A percentile compares a stretch with the other conserved stretches of the same genome.
phyloP scores from a whole-genome alignment of 2,797 vertebrate species.

The Coregonus ussuriensis region DNA sequence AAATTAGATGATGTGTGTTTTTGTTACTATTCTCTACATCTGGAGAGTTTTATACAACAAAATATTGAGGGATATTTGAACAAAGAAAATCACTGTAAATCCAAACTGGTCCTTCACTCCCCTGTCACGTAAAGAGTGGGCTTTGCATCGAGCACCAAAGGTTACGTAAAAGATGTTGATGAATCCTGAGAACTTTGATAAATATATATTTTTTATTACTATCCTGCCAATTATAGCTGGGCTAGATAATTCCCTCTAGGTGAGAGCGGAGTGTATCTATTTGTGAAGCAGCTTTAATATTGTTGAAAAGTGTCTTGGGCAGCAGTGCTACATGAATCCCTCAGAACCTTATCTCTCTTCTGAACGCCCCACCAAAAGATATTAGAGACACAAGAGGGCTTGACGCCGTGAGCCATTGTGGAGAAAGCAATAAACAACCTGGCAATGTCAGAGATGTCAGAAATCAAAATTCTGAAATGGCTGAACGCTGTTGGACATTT shows the following conservation, averaged over 20 bases:
- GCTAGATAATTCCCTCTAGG: conserved; percentile 59
- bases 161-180: conserved; percentile 46
- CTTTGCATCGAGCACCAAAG: conserved; percentile 39
- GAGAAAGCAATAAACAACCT: conserved; percentile 58
- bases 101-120: conserved; percentile 32
- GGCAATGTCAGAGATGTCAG: conserved; percentile 56
- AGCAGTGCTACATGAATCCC: conserved; percentile 32
- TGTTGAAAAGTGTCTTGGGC: conserved; percentile 34
- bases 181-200: conserved; percentile 40
- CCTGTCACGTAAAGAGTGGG: conserved; percentile 33
- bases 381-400: conserved; percentile 54
- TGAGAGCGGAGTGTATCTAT: conserved; percentile 57
- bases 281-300: conserved; percentile 56
- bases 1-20: conserved; percentile 16
- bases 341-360: conserved; percentile 38
- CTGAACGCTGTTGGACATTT: conserved; percentile 49
- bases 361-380: conserved; percentile 55
- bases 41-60: conserved; percentile 24
- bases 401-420: conserved; percentile 42
- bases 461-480: conserved; percentile 60
- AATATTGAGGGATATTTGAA: conserved; percentile 2
- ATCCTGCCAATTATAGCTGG: conserved; percentile 61
- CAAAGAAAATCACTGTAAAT: conserved; percentile 17
- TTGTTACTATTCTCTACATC: conserved; percentile 21
- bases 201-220: conserved; percentile 56